phyloP scores from a whole-genome alignment of 2,113 vertebrate genomes.

The Ophthalmotilapia sp. region DNA sequence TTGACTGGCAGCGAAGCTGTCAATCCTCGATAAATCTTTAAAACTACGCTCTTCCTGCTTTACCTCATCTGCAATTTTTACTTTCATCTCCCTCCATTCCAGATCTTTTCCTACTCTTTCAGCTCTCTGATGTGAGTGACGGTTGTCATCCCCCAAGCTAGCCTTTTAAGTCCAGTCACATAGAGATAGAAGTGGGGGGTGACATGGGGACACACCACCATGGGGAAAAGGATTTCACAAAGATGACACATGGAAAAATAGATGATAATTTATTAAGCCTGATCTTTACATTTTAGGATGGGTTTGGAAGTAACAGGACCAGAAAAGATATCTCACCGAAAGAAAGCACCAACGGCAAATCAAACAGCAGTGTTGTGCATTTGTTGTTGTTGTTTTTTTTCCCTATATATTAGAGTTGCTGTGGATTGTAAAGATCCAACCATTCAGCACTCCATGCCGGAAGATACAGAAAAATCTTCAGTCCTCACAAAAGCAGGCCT shows the following conservation, averaged over 20 bases:
- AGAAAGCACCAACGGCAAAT: not conserved
- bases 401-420: not conserved
- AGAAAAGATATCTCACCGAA: not conserved
- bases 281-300: constrained; percentile 26
- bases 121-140: constrained; percentile 46
- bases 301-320: not conserved
- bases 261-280: constrained; percentile 18
- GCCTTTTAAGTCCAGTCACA: constrained; percentile 60
- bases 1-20: constrained; percentile 25
- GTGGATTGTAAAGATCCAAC: not conserved
- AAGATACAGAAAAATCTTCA: not conserved
- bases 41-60: constrained; percentile 34
- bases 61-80: constrained; percentile 43
- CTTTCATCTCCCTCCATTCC: constrained; percentile 50
- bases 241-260: not conserved
- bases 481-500: not conserved
- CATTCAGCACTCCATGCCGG: not conserved
- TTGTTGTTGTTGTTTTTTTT: not conserved
- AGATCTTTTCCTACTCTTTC: constrained; percentile 12
- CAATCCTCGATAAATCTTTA: constrained; percentile 49
- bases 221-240: not conserved
- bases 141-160: constrained; percentile 46
- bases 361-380: not conserved
- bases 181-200: not conserved
- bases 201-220: constrained; percentile 4